Evolutionary conservation across 2,888 invertebrate genomes (phyloP).

Genomic region (Polia nebulosa): DNA sequence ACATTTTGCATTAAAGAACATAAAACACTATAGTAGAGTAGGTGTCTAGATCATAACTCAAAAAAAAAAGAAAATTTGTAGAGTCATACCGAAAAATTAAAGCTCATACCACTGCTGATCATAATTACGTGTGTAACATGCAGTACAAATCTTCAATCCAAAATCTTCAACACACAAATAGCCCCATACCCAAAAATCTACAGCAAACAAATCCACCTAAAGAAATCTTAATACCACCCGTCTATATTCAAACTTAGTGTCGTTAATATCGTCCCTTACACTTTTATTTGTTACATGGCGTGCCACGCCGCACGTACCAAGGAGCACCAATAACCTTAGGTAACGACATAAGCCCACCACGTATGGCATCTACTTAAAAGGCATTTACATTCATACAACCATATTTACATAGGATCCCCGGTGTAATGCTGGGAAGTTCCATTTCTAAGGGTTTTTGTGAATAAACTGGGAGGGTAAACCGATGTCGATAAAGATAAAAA

Average conservation of each 20-base stretch:
- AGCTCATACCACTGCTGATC: not conserved
- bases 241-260: conserved; percentile 34
- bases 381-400: conserved; percentile 90
- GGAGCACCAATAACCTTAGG: conserved; percentile 68
- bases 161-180: not conserved
- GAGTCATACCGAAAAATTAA: not conserved
- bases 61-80: no score
- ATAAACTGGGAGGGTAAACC: conserved; percentile 65
- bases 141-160: not conserved
- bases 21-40: not conserved
- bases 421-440: conserved; percentile 81
- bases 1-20: not conserved
- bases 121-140: no score
- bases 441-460: conserved; percentile 75
- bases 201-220: conserved; percentile 11
- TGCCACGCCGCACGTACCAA: conserved; percentile 64
- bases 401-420: conserved; percentile 88
- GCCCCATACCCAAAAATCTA: not conserved
- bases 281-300: conserved; percentile 50
- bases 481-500: conserved; percentile 69
- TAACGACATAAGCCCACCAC: conserved; percentile 73
- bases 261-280: conserved; percentile 40
- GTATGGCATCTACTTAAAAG: conserved; percentile 84
- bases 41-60: no score
- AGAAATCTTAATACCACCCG: conserved; percentile 31